These are phyloP conservation scores for Netelia inedita DNA, from an alignment of 2,888 invertebrate genomes.

Conservation along the genomic window DNA sequence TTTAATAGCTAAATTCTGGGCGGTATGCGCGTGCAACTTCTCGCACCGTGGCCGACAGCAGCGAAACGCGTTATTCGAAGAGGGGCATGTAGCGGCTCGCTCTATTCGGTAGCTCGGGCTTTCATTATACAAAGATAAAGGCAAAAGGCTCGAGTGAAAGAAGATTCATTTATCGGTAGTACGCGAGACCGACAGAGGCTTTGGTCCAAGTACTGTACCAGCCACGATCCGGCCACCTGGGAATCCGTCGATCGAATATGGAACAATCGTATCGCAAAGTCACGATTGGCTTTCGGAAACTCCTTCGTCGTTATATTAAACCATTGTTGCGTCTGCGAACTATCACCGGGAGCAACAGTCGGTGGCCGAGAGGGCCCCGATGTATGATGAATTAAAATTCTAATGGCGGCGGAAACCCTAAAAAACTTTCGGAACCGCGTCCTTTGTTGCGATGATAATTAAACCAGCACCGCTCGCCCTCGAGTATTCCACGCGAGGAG, in stretches of 20 bases:
- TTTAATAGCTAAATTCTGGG: conserved; percentile 16
- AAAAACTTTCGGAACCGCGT: conserved; percentile 15
- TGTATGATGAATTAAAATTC: conserved; percentile 55
- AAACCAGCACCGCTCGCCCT: conserved; percentile 1
- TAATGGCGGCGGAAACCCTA: conserved; percentile 22
- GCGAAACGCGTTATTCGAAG: conserved; percentile 39
- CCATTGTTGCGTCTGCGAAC: conserved; percentile 56
- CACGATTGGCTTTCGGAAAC: conserved; percentile 67
- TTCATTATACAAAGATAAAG: conserved; percentile 69
- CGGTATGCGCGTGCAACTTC: conserved; percentile 17
- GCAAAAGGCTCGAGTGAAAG: conserved; percentile 58
- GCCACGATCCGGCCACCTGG: conserved; percentile 79
- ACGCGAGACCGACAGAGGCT: conserved; percentile 25
- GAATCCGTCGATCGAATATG: conserved; percentile 77
- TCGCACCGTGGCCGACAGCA: background rate
- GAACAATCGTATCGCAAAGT: conserved; percentile 81
- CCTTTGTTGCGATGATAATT: conserved; percentile 41
- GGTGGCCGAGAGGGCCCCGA: conserved; percentile 32
- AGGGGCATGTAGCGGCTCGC: conserved; percentile 20
- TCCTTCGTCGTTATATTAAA: conserved; percentile 61
- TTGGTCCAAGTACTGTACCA: conserved; percentile 73
- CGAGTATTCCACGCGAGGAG: background rate
- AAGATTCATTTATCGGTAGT: conserved; percentile 57
- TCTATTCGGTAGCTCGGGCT: conserved; percentile 72
- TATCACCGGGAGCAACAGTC: conserved; percentile 55